Evolutionary conservation across 2,113 vertebrate species (phyloP), one percentile per base, ranked within the genome.

Genomic region (Egretta garzetta): DNA sequence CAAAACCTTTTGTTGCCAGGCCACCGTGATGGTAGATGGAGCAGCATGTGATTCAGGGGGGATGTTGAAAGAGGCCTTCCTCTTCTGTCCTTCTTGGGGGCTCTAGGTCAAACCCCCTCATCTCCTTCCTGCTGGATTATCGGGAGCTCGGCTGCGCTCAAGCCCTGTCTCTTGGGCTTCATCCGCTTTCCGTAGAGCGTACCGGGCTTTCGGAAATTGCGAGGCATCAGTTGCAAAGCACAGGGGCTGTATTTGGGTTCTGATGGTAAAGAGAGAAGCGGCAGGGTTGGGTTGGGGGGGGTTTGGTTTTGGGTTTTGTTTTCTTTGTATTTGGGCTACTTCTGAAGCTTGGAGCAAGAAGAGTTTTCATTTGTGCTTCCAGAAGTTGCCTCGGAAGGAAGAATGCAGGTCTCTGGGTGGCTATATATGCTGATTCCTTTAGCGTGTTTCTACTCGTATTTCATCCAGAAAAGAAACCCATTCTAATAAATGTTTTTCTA

Each of bases 61-160:
- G 58, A 30, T 67, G 79, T 30, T 97, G 95, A 95, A 91, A 96
- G 84, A 95, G 41, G 14, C 53, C 24, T 87, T 96, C 84, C 60
- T 71, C 73, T 75, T 83, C 39, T 66, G 92, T 47, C 70, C 60
- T 80, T 93, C 94, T 83, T 53, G 71, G 50, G 76, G 66, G 27
- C 27, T 67, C 50, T 49, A 33, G n/a, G 45, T 81, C 5, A 15
- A 88, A 56, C 45, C 49, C 8, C 1, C 14, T 85, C 87, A 91
- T 76, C 93, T 93, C 60, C 75, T 93, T 95, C 91, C 88, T 88
- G 75, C 39, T 43, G 92, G 83, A 76, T 82, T 94, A 76, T 68
- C 2, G 1, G 47, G 59, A 90, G 47, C 47, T 88, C 86, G 70
- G 73, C 94, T 86, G 49, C 3, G 53, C 72, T 94, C 2, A 2